Evolutionary conservation across 2,888 invertebrate species (phyloP).

Genomic region (Himalopsyche japonica): DNA sequence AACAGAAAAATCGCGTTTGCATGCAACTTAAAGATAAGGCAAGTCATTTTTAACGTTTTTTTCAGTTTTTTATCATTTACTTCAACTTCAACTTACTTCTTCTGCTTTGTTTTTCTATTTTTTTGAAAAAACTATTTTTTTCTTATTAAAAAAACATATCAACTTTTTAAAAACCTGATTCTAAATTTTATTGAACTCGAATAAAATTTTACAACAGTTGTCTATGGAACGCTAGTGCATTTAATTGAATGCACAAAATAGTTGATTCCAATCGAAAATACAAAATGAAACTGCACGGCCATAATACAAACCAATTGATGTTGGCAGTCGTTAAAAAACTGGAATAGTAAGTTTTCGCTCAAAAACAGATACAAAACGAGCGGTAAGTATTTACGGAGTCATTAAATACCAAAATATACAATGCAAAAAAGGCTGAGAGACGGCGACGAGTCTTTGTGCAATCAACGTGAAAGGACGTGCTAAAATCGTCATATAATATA

Average conservation of each 20-base stretch:
- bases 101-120: no score
- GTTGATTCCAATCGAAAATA: neutral
- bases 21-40: no score
- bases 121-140: no score
- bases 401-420: neutral
- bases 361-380: neutral
- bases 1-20: no score
- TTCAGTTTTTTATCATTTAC: no score
- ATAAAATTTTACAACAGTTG: neutral
- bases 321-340: neutral
- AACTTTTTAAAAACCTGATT: no score
- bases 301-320: neutral
- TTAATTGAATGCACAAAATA: neutral
- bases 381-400: neutral
- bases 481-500: neutral
- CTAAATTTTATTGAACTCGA: no score
- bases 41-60: no score
- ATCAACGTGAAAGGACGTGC: neutral
- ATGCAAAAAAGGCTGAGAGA: neutral
- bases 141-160: no score
- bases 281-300: neutral
- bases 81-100: no score
- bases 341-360: neutral
- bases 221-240: neutral
- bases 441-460: neutral